Evolutionary conservation across 92 coral and sea anemone species (phyloP).

Genomic region (Desmophyllum pertusum): DNA sequence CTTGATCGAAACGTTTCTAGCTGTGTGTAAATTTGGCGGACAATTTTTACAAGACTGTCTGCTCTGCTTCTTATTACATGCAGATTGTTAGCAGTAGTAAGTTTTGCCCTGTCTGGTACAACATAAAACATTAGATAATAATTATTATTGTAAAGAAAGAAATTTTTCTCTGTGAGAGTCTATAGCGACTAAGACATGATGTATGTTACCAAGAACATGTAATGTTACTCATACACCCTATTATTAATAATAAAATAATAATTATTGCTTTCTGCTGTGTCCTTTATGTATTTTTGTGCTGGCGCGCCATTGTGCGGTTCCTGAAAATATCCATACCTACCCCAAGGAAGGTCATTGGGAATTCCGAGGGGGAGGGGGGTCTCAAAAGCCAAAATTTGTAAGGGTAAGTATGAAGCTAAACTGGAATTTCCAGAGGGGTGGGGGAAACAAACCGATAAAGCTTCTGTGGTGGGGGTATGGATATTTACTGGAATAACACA

Average conservation of each 20-base stretch:
- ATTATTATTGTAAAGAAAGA: background rate
- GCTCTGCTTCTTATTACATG: background rate
- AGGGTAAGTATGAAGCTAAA: too few species aligned
- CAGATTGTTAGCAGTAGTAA: background rate
- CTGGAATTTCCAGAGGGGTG: background rate
- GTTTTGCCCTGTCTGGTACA: background rate
- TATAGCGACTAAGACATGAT: background rate
- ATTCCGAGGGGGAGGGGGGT: too few species aligned
- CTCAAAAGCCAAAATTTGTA: too few species aligned
- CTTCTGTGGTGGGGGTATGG: too few species aligned
- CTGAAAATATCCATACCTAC: too few species aligned
- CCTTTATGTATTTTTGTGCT: background rate
- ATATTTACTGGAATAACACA: too few species aligned
- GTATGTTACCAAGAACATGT: background rate
- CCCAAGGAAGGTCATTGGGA: too few species aligned
- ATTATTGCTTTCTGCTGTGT: background rate
- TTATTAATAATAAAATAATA: background rate
- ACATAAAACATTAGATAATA: too few species aligned
- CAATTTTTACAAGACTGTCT: background rate
- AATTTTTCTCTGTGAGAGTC: background rate
- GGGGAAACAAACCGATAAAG: too few species aligned
- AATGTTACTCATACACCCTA: background rate
- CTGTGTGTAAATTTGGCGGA: background rate
- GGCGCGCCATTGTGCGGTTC: too few species aligned
- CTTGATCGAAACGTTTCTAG: background rate